Base-by-base conservation (phyloP, 1,140 invertebrate species). In the Drosophila elegans region DNA sequence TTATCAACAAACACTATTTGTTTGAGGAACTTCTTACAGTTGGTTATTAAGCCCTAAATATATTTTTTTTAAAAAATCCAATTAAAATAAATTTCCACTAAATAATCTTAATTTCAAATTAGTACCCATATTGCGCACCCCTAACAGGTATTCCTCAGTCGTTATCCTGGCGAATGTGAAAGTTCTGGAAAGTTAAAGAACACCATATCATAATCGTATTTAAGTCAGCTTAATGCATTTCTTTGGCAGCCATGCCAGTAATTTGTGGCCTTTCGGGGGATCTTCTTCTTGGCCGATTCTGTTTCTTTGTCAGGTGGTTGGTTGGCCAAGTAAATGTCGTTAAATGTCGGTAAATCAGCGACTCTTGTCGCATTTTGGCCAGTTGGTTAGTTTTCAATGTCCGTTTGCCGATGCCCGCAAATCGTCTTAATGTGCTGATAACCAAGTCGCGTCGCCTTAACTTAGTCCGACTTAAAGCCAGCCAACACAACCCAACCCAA, bases 331-430 rank as follows among this genome's bases (percentile, higher is more conserved):
- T 32, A 12, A 39, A 29, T 1, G 16, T 21, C 16, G 16, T 13
- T 32, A 32, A 32, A 32, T 32, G 36, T 56, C 61, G n/a, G 72
- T 75, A 75, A 75, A 75, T 75, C 72, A 56, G 62, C 46, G 57
- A 54, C 61, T 78, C 51, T 52, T 68, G 74, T 74, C 71, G 39
- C 69, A 64, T 73, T 75, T 56, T 52, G 53, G 45, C 72, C 72
- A 75, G 46, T 52, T 67, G 49, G 56, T 74, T 53, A 62, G 59
- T 48, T 73, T 56, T 52, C 44, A 53, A 57, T 41, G 52, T 49
- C 59, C 57, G 53, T 53, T 55, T 46, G 66, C 52, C 41, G 45
- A 29, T 34, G 55, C 46, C 39, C 34, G 44, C 63, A 67, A 67
- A 66, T 66, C 62, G 62, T 66, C 62, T 46, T 66, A 66, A 67